Conservation (phyloP, 2,113 vertebrate genomes). For the Fukomys damarensis region DNA sequence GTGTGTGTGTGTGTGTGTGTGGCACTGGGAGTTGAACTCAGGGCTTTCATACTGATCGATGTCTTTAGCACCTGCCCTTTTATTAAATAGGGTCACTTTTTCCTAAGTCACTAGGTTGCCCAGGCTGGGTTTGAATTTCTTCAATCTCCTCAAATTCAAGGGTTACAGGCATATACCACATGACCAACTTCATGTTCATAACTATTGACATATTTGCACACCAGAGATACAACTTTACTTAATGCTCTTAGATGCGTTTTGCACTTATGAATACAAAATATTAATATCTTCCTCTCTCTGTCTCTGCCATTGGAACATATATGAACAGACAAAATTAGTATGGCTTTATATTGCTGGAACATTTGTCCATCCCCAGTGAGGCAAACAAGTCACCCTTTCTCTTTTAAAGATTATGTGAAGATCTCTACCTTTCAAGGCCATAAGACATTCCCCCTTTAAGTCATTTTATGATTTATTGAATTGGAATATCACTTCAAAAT, state of each 20-base stretch:
- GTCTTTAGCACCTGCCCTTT: not conserved
- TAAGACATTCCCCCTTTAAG: not conserved
- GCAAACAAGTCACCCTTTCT: not conserved
- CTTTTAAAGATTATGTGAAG: conserved; percentile 10
- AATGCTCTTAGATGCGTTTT: not conserved
- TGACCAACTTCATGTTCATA: not conserved
- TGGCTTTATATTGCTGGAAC: not conserved
- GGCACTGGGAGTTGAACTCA: not conserved
- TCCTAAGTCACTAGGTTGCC: not conserved
- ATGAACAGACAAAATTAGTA: conserved; percentile 40
- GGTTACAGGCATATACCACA: not conserved
- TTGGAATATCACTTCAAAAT: conserved; percentile 25
- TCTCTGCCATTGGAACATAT: not conserved
- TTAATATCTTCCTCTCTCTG: not conserved
- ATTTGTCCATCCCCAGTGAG: not conserved
- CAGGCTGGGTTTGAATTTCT: not conserved
- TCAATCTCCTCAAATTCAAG: not conserved
- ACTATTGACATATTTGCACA: not conserved
- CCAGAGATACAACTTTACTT: not conserved
- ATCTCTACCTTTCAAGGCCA: not conserved
- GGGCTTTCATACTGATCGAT: not conserved
- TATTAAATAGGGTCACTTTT: not conserved
- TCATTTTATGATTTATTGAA: not conserved
- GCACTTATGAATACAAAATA: not conserved
- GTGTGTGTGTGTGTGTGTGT: not conserved